A percentile compares a stretch with the other conserved stretches of the same genome.
Evolutionary conservation across 2,888 invertebrate species (phyloP).

Genomic region (Pachycephus smyrnensis): DNA sequence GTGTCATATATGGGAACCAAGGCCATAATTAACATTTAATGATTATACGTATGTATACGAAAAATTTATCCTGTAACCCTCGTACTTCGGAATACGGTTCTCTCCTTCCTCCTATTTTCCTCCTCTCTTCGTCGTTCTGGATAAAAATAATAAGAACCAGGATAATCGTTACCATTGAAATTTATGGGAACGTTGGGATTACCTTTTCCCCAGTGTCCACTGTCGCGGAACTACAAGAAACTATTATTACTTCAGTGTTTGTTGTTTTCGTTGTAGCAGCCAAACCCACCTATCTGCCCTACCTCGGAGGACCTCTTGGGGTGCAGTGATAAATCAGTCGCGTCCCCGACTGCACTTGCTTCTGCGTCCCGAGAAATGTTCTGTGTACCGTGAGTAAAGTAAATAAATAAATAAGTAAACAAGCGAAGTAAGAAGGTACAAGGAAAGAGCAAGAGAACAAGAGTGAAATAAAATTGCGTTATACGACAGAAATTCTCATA

Average conservation of each 20-base stretch:
- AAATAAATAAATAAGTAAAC: background rate
- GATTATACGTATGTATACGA: background rate
- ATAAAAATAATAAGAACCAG: background rate
- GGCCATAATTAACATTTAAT: background rate
- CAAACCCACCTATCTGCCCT: constrained; percentile 18
- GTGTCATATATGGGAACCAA: background rate
- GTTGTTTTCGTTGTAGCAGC: constrained; percentile 42
- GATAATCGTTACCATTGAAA: constrained; percentile 52
- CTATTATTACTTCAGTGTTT: constrained; percentile 54
- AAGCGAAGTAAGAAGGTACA: background rate
- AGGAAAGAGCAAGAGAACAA: background rate
- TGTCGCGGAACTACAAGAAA: constrained; percentile 52
- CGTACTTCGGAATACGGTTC: background rate
- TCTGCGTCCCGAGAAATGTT: constrained; percentile 9
- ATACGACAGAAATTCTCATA: background rate
- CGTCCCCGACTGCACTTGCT: constrained; percentile 15
- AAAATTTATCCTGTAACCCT: background rate
- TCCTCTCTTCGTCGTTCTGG: background rate
- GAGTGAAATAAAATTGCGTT: background rate
- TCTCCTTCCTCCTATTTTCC: background rate
- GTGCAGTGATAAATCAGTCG: constrained; percentile 44
- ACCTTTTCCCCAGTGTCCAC: constrained; percentile 33
- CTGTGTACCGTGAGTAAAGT: background rate
- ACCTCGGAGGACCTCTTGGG: constrained; percentile 32
- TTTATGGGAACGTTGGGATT: constrained; percentile 47